phyloP scores from a whole-genome alignment of 2,113 vertebrate genomes.

The Cyprinodon brontotheroides region DNA sequence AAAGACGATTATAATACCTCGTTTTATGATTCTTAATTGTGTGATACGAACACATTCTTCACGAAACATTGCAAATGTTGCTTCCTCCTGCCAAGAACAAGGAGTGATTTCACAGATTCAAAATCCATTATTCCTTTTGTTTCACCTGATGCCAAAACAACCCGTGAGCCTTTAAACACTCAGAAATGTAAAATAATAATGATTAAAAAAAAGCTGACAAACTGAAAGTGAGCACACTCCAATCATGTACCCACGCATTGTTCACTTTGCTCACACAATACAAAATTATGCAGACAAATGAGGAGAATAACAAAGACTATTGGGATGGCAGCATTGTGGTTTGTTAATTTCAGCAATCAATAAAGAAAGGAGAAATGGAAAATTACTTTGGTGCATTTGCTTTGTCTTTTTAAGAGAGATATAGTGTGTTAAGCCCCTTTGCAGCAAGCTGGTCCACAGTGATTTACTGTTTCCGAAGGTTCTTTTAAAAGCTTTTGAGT shows the following conservation, averaged over 20 bases:
- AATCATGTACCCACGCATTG: conserved; percentile 24
- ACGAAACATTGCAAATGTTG: conserved; percentile 1
- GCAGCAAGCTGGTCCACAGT: conserved; percentile 10
- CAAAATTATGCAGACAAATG: conserved; percentile 50
- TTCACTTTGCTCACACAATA: conserved; percentile 40
- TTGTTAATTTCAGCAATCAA: conserved; percentile 66
- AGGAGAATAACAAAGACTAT: conserved; percentile 49
- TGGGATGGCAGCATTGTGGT: conserved; percentile 39
- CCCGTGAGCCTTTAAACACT: conserved; percentile 8
- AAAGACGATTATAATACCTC: background rate
- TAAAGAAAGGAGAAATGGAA: conserved; percentile 61
- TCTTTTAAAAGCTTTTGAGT: conserved; percentile 24
- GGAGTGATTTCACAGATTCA: conserved; percentile 13
- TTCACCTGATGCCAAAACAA: conserved; percentile 15
- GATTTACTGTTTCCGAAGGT: conserved; percentile 40
- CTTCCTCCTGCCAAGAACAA: background rate
- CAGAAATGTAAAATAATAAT: background rate
- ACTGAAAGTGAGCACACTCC: conserved; percentile 18
- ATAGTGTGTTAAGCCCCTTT: conserved; percentile 26
- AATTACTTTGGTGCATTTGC: conserved; percentile 63
- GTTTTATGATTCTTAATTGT: background rate
- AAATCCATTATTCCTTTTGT: background rate
- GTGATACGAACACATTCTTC: background rate
- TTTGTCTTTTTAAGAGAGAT: conserved; percentile 34
- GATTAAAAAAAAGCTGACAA: conserved; percentile 14